Percentiles rank a stretch among this genome's conserved stretches.
phyloP scores from a whole-genome alignment of 1,140 invertebrate genomes.

The Drosophila triauraria region DNA sequence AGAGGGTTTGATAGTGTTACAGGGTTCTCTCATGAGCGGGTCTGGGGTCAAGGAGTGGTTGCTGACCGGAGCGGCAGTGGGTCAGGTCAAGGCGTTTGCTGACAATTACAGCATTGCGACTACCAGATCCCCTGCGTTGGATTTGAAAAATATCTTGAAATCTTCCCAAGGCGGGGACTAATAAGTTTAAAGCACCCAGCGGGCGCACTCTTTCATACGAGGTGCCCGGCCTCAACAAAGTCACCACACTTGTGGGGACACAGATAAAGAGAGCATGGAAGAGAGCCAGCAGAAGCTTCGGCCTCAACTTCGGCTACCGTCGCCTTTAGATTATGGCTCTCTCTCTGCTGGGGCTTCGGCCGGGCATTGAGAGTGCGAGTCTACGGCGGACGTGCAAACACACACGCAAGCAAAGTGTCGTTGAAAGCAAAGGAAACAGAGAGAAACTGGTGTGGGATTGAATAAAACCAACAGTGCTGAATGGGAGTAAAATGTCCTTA shows the following conservation, averaged over 20 bases:
- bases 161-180: not conserved
- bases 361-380: not conserved
- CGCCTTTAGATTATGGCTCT: conserved; percentile 3
- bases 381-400: conserved; percentile 31
- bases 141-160: not conserved
- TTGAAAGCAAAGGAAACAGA: not conserved
- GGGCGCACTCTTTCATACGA: not conserved
- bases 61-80: not conserved
- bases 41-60: not conserved
- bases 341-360: not conserved
- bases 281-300: not conserved
- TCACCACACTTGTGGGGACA: conserved; percentile 2
- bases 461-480: conserved; percentile 6
- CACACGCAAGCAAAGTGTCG: conserved; percentile 53
- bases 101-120: not conserved
- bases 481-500: conserved; percentile 8
- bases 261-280: not conserved
- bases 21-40: not conserved
- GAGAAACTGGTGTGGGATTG: not conserved
- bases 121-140: not conserved
- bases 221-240: not conserved
- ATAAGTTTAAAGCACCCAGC: not conserved
- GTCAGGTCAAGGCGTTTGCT: conserved; percentile 6
- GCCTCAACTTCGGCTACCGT: not conserved
- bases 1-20: too few species aligned